These are phyloP conservation scores for Oreochromis tanganicae DNA, from an alignment of 2,113 vertebrate species.

Conservation along the genomic window DNA sequence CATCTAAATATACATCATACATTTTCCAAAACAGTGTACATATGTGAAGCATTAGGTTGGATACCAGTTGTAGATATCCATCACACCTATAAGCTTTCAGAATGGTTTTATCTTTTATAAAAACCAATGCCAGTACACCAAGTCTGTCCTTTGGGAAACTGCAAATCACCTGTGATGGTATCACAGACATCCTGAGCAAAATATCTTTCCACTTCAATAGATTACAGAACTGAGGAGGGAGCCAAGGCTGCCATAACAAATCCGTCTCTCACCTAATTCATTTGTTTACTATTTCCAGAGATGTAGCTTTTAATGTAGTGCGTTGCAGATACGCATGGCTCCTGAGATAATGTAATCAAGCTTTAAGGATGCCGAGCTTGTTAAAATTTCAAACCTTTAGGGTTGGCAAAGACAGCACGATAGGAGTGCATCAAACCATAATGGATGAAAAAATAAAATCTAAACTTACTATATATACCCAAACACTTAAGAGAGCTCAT, in stretches of 20 bases:
- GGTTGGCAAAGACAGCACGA: background rate
- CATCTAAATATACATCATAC: background rate
- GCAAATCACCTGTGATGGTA: slow-evolving; percentile 9
- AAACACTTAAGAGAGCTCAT: background rate
- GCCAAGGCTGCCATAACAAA: background rate
- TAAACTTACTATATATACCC: background rate
- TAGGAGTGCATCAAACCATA: background rate
- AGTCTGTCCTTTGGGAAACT: background rate
- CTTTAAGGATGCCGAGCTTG: background rate
- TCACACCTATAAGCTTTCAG: background rate
- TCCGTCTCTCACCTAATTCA: background rate
- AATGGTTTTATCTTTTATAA: background rate
- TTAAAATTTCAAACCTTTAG: background rate
- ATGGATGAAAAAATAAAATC: background rate
- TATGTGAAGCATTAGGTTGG: background rate
- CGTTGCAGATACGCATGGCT: background rate
- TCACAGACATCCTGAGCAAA: background rate
- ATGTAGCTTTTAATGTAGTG: background rate
- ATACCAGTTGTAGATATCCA: background rate
- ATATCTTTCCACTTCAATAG: background rate
- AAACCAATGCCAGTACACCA: background rate
- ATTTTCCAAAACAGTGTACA: background rate
- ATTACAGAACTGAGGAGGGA: background rate
- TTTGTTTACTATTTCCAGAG: background rate
- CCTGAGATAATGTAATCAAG: background rate